phyloP scores from a whole-genome alignment of 2,797 vertebrate genomes.

The Leptoclinus maculatus region DNA sequence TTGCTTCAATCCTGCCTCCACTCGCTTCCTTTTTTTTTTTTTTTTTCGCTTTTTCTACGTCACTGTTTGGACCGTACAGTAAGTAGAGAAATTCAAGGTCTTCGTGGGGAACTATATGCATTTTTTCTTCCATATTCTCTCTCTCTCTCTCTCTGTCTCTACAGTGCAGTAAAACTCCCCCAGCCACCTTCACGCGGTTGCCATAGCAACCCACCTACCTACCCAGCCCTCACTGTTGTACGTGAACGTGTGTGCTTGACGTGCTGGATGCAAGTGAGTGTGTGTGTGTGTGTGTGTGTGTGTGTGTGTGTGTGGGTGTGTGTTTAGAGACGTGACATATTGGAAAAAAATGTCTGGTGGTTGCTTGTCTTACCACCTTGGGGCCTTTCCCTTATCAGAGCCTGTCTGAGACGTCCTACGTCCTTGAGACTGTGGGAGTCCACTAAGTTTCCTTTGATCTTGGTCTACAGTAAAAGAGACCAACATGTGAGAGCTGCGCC shows the following conservation, averaged over 20 bases:
- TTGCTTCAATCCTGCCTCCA: background rate
- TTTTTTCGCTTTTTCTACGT: slow-evolving; percentile 12
- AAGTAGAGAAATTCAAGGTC: slow-evolving; percentile 29
- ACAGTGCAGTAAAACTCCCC: slow-evolving; percentile 45
- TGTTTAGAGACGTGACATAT: slow-evolving; percentile 28
- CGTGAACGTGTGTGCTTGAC: slow-evolving; percentile 21
- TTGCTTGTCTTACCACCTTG: slow-evolving; percentile 31
- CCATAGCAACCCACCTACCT: slow-evolving; percentile 42
- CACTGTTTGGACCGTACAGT: slow-evolving; percentile 14
- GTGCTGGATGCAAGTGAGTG: background rate
- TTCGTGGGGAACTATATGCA: slow-evolving; percentile 18
- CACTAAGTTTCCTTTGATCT: background rate
- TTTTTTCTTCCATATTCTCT: slow-evolving; percentile 18
- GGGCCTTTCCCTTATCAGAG: slow-evolving; percentile 33
- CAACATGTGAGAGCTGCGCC: background rate
- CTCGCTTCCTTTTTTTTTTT: background rate
- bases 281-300: background rate
- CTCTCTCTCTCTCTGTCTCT: slow-evolving; percentile 29
- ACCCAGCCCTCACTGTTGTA: slow-evolving; percentile 13
- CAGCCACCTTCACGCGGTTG: slow-evolving; percentile 55
- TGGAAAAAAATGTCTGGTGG: slow-evolving; percentile 32
- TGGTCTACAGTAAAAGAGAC: background rate
- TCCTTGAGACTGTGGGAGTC: background rate
- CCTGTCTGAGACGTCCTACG: background rate
- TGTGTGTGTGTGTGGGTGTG: background rate